These are phyloP conservation scores for Eupeodes corollae DNA, from an alignment of 1,140 invertebrate species.

Conservation along the genomic window DNA sequence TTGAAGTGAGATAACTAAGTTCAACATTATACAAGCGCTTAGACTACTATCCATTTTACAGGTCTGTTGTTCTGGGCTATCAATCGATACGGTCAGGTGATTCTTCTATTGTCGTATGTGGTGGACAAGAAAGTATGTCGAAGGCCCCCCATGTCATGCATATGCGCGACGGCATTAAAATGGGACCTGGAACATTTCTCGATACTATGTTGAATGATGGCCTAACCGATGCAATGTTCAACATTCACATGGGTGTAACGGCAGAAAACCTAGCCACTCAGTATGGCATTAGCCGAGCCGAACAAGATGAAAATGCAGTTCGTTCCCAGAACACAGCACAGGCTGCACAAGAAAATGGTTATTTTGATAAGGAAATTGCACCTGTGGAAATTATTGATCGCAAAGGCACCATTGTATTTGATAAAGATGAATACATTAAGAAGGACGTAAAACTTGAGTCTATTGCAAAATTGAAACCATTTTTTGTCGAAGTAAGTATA, in stretches of 20 bases:
- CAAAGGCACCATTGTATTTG: constrained; percentile 42
- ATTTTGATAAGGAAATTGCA: constrained; percentile 63
- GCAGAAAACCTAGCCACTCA: constrained; percentile 70
- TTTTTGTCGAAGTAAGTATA: constrained; percentile 46
- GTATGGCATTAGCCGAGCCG: constrained; percentile 54
- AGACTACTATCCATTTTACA: constrained; percentile 23
- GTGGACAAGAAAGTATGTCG: constrained; percentile 82
- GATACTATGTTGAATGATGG: constrained; percentile 71
- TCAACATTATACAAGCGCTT: background rate
- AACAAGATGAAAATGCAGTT: constrained; percentile 65
- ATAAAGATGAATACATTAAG: constrained; percentile 59
- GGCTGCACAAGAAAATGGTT: constrained; percentile 48
- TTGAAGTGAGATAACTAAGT: constrained; percentile 48
- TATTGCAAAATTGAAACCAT: constrained; percentile 50
- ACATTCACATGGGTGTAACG: constrained; percentile 77
- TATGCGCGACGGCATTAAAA: constrained; percentile 55
- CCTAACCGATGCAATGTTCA: constrained; percentile 66
- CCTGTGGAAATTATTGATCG: constrained; percentile 44
- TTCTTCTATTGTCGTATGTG: constrained; percentile 59
- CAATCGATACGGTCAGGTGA: constrained; percentile 62
- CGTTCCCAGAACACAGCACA: constrained; percentile 61
- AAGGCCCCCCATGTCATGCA: constrained; percentile 59
- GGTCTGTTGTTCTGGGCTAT: constrained; percentile 55
- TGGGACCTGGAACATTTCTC: constrained; percentile 52
- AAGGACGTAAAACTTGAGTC: constrained; percentile 45